Evolutionary conservation across 1,140 invertebrate genomes (phyloP), one percentile per base, ranked within the genome.

Genomic region (Orius insidiosus): DNA sequence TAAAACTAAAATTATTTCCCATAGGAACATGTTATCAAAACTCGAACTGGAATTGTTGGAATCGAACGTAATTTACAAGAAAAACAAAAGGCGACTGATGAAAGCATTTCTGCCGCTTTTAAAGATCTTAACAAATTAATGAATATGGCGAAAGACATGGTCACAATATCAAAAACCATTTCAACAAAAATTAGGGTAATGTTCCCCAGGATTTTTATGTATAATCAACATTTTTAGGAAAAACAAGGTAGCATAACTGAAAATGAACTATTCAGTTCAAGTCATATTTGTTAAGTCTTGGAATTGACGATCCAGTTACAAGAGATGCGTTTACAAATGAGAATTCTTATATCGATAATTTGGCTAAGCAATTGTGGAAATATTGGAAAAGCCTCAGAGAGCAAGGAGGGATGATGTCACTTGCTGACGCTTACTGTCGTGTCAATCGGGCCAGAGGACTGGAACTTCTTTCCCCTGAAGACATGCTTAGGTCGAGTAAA

Each of bases 61-160:
- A 98, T 98, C 58, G 93, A 98, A 63, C 74, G 85, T 56, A 80
- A 82, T 55, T 71, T 98, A 41, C 77, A 92, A 60, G 81, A 89
- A 56, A 83, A 88, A 58, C 81, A 93, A 34, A 80, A 84, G 61
- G 79, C 78, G 15, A 93, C 87, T 0, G 86, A 95, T 65, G 75
- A 84, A 56, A 89, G 81, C 60, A 97, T 98, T 54, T 80, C 71
- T 16, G 67, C 80, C 51, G 93, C 94, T 11, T 98, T 98, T 68
- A 79, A 97, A 68, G 95, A 98, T 68, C 70, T 98, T 13, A 85
- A 70, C 57, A 87, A 89, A 58, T 67, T 98, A 0, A 98, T 98
- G 81, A 75, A 74, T 46, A 92, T 90, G 75, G 92, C 94, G 3
- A 88, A 95, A 67, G 92, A 97, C 52, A 98, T 98, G 94, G 93